phyloP scores from a whole-genome alignment of 2,888 invertebrate species.

The Entomobrya multifasciata region DNA sequence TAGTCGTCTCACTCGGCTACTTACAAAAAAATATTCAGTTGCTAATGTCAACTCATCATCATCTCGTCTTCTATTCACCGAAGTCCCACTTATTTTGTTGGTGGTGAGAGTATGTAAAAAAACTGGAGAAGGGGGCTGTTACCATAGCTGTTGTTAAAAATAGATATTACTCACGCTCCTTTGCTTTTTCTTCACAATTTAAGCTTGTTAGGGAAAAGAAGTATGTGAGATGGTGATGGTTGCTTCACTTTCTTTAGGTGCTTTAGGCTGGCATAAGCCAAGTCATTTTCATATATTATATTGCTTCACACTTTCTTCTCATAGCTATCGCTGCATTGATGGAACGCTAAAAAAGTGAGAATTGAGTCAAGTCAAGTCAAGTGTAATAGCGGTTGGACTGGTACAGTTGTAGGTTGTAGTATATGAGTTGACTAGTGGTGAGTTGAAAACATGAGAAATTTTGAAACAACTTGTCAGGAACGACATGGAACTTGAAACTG shows the following conservation, averaged over 20 bases:
- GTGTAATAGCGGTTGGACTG: background rate
- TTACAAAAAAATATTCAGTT: slow-evolving; percentile 46
- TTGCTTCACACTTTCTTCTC: slow-evolving; percentile 48
- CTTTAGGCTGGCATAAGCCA: slow-evolving; percentile 7
- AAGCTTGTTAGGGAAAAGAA: slow-evolving; percentile 34
- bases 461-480: slow-evolving; percentile 11
- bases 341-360: slow-evolving; percentile 53
- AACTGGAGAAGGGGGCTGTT: too few species aligned
- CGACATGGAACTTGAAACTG: slow-evolving; percentile 14
- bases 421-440: too few species aligned
- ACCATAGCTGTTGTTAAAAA: slow-evolving; percentile 46
- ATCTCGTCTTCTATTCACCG: slow-evolving; percentile 1
- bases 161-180: slow-evolving; percentile 52
- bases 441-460: slow-evolving; percentile 6
- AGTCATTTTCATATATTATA: slow-evolving; percentile 33
- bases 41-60: slow-evolving; percentile 59
- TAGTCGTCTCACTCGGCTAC: slow-evolving; percentile 15
- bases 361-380: slow-evolving; percentile 59
- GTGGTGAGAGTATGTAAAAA: slow-evolving; percentile 1
- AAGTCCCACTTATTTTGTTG: background rate
- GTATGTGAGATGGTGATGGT: slow-evolving; percentile 22
- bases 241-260: background rate
- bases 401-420: background rate
- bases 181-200: slow-evolving; percentile 40
- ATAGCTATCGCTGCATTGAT: slow-evolving; percentile 47